phyloP scores from a whole-genome alignment of 2,888 invertebrate genomes.

The Hydraecia micacea region DNA sequence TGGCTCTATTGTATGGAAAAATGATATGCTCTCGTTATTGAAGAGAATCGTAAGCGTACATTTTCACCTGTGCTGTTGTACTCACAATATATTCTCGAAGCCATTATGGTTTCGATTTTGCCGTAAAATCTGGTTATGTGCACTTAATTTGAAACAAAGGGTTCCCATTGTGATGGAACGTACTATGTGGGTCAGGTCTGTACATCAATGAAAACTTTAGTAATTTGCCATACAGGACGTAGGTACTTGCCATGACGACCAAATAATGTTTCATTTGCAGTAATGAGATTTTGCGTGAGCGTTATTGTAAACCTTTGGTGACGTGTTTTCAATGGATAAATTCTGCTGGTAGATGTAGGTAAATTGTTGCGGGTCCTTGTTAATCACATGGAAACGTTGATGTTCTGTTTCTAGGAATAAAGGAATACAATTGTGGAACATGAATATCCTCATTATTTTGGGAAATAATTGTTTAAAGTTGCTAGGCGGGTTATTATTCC shows the following conservation, averaged over 20 bases:
- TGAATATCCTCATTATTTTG: conserved; percentile 6
- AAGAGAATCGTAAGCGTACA: conserved; percentile 74
- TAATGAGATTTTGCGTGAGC: conserved; percentile 55
- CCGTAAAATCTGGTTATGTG: conserved; percentile 64
- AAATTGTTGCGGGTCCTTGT: conserved; percentile 25
- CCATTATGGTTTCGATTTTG: conserved; percentile 62
- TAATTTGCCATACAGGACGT: conserved; percentile 52
- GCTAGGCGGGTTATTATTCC: neutral
- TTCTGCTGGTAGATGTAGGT: conserved; percentile 27
- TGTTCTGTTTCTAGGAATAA: conserved; percentile 26
- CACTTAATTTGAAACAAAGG: conserved; percentile 68
- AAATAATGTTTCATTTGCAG: conserved; percentile 59
- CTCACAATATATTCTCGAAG: conserved; percentile 66
- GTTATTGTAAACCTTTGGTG: conserved; percentile 36
- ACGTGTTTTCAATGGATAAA: conserved; percentile 44
- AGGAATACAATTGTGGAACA: neutral
- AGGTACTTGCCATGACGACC: conserved; percentile 34
- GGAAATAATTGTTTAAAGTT: neutral
- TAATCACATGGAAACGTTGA: conserved; percentile 31
- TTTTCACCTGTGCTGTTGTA: conserved; percentile 70
- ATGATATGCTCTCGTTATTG: conserved; percentile 79
- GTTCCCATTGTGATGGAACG: conserved; percentile 47
- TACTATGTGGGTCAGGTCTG: conserved; percentile 54
- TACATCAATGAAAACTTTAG: conserved; percentile 60
- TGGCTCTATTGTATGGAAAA: conserved; percentile 81